A percentile compares a stretch with the other conserved stretches of the same genome.
phyloP scores from a whole-genome alignment of 2,888 invertebrate species.

The Timema cristinae region DNA sequence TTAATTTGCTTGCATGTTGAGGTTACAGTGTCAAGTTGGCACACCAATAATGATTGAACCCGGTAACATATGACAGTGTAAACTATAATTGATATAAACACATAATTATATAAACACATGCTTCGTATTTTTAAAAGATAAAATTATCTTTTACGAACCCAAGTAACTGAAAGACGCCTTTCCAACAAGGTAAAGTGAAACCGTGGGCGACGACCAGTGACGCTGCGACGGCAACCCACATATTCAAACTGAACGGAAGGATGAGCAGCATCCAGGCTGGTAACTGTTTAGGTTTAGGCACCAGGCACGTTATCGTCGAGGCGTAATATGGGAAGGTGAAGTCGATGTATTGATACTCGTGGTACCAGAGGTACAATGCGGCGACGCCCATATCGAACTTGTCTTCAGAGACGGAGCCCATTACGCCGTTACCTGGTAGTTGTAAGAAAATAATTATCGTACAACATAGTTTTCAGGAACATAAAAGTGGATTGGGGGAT shows the following conservation, averaged over 20 bases:
- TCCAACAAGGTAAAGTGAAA: slow-evolving; percentile 16
- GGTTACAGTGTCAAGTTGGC: too few relatives aligned
- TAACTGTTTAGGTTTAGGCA: slow-evolving; percentile 58
- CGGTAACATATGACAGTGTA: too few relatives aligned
- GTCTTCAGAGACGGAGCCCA: slow-evolving; percentile 53
- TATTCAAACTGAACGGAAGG: slow-evolving; percentile 24
- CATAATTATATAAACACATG: too few relatives aligned
- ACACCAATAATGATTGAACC: too few relatives aligned
- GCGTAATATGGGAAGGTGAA: slow-evolving; percentile 57
- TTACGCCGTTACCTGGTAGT: slow-evolving; percentile 23
- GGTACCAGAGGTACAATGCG: slow-evolving; percentile 59
- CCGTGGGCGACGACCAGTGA: slow-evolving; percentile 16
- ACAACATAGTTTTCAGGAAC: too few relatives aligned
- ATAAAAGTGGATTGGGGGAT: too few relatives aligned
- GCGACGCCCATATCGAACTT: slow-evolving; percentile 59
- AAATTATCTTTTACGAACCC: too few relatives aligned
- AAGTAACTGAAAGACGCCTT: slow-evolving; percentile 3
- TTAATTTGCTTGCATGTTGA: too few relatives aligned
- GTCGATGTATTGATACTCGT: slow-evolving; percentile 57
- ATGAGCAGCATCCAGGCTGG: slow-evolving; percentile 26
- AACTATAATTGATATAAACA: too few relatives aligned
- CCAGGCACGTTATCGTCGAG: slow-evolving; percentile 63
- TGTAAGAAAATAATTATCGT: too few relatives aligned
- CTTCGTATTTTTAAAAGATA: too few relatives aligned
- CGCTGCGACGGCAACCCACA: slow-evolving; percentile 27